These are phyloP conservation scores for Malaclemys terrapin DNA, from an alignment of 2,113 vertebrate species.

Conservation along the genomic window DNA sequence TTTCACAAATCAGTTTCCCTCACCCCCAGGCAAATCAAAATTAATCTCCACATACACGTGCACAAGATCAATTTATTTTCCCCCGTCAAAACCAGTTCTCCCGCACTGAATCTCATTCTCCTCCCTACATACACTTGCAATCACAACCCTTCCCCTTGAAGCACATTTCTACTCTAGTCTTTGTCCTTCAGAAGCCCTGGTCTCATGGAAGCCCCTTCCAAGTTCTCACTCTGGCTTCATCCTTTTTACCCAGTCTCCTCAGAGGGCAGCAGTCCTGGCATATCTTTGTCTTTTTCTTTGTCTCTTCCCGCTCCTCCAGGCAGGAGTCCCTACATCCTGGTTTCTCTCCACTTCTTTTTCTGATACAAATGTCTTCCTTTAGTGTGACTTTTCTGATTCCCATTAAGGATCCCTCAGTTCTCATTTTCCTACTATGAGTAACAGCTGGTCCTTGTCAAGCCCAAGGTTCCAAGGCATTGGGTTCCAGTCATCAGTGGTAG, in stretches of 20 bases:
- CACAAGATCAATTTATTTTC: slow-evolving; percentile 7
- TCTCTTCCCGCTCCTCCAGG: neutral
- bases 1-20: slow-evolving; percentile 39
- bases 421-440: neutral
- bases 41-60: slow-evolving; percentile 32
- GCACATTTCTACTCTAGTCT: rapidly evolving
- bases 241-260: neutral
- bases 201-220: neutral
- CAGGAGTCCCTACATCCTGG: neutral
- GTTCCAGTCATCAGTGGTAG: neutral
- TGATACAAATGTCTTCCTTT: neutral
- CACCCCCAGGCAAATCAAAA: slow-evolving; percentile 2
- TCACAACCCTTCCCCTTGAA: neutral
- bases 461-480: neutral
- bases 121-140: neutral
- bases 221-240: neutral
- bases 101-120: neutral
- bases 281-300: neutral
- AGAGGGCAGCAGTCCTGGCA: rapidly evolving
- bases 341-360: neutral
- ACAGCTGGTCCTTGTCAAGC: neutral
- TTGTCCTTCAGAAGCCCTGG: slow-evolving; percentile 9
- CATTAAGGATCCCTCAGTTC: neutral
- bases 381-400: neutral
- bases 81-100: neutral